Percentiles rank a stretch among this genome's conserved stretches.
phyloP scores from a whole-genome alignment of 2,797 vertebrate genomes.

The Acanthiza pusilla region DNA sequence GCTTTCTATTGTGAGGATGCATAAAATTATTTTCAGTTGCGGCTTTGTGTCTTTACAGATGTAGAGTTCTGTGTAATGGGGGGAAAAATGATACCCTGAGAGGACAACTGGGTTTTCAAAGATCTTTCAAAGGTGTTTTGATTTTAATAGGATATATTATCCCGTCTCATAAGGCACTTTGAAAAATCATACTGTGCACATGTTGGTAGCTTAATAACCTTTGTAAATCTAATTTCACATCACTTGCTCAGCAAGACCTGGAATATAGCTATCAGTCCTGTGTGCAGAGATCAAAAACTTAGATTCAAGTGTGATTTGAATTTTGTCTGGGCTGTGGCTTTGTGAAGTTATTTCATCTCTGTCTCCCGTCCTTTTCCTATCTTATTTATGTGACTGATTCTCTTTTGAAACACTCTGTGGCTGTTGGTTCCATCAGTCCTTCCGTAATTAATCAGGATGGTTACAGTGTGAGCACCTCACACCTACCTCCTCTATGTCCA shows the following conservation, averaged over 20 bases:
- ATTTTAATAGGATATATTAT: slow-evolving; percentile 23
- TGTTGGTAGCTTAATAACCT: slow-evolving; percentile 33
- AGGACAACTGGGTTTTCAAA: slow-evolving; percentile 28
- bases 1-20: neutral
- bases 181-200: neutral
- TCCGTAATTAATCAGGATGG: neutral
- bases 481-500: neutral
- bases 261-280: neutral
- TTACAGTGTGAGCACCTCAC: neutral
- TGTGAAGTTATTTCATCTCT: neutral
- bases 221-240: slow-evolving; percentile 47
- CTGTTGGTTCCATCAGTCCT: neutral
- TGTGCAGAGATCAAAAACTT: slow-evolving; percentile 22
- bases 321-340: neutral
- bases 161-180: slow-evolving; percentile 1
- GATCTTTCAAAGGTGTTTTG: slow-evolving; percentile 38
- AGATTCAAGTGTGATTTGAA: neutral
- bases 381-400: neutral
- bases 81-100: neutral
- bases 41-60: neutral
- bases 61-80: neutral
- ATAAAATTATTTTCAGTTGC: neutral
- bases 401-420: neutral
- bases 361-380: neutral
- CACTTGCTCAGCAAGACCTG: neutral